Conservation (phyloP, 2,113 vertebrate species). For the Anguilla japonica region DNA sequence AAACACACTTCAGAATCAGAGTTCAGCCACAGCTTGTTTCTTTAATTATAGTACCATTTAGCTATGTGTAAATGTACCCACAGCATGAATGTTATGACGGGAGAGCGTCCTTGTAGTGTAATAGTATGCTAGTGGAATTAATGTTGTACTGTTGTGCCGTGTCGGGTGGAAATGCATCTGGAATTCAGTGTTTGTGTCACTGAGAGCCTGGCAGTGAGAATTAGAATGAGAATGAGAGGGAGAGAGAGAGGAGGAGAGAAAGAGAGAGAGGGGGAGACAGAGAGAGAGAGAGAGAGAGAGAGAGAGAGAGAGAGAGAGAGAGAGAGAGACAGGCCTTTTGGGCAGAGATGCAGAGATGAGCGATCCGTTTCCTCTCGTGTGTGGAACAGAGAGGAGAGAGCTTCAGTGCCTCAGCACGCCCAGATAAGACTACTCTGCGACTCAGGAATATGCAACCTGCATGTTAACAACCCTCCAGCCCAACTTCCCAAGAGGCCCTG, state of each 20-base stretch:
- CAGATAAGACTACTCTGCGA: slow-evolving; percentile 30
- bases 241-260: background rate
- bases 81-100: background rate
- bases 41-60: background rate
- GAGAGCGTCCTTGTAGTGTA: background rate
- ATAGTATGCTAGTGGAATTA: background rate
- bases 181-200: background rate
- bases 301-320: background rate
- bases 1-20: no score
- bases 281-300: background rate
- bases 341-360: slow-evolving; percentile 14
- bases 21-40: background rate
- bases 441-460: slow-evolving; percentile 38
- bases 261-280: background rate
- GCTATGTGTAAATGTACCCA: background rate
- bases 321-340: background rate
- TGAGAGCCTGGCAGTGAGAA: slow-evolving; percentile 12
- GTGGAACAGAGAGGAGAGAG: slow-evolving; percentile 20
- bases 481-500: slow-evolving; percentile 28
- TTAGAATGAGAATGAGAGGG: background rate
- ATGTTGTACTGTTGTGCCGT: background rate
- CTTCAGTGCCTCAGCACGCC: slow-evolving; percentile 18
- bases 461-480: slow-evolving; percentile 33
- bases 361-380: slow-evolving; percentile 11
- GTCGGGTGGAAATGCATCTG: background rate